Evolutionary conservation across 1,140 invertebrate species (phyloP).

Genomic region (Manduca sexta): DNA sequence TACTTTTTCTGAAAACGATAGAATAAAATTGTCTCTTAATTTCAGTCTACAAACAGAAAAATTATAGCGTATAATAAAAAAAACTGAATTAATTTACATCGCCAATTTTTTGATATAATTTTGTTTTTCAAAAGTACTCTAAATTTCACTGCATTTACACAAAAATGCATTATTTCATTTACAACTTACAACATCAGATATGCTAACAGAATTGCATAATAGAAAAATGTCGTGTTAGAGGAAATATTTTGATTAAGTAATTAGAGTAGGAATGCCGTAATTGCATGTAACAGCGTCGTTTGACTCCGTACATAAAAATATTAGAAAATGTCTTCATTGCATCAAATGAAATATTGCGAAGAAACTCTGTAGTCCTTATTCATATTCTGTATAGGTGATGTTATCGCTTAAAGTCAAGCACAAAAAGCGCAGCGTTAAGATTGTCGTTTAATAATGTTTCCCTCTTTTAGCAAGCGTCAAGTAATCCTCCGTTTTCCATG

Average conservation of each 20-base stretch:
- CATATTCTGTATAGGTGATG: background rate
- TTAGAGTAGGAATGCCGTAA: conserved; percentile 35
- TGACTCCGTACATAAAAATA: conserved; percentile 27
- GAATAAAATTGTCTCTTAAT: too few species aligned
- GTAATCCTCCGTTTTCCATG: conserved; percentile 41
- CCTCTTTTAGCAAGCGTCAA: conserved; percentile 37
- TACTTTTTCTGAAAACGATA: too few species aligned
- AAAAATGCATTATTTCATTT: too few species aligned
- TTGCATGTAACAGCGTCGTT: conserved; percentile 37
- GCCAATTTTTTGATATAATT: too few species aligned
- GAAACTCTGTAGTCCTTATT: background rate
- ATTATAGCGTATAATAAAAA: too few species aligned
- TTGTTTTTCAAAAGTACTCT: too few species aligned
- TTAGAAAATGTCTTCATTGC: conserved; percentile 6
- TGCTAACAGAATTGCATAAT: background rate
- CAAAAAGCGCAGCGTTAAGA: background rate
- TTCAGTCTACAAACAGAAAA: too few species aligned
- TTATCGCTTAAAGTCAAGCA: background rate
- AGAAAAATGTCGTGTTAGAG: conserved; percentile 15
- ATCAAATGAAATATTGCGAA: background rate
- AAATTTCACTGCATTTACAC: too few species aligned
- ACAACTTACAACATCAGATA: too few species aligned
- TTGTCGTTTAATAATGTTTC: conserved; percentile 22
- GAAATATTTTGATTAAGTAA: conserved; percentile 43
- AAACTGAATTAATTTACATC: too few species aligned